These are phyloP conservation scores for Aldrovandia affinis DNA, from an alignment of 2,797 vertebrate species.

Conservation along the genomic window DNA sequence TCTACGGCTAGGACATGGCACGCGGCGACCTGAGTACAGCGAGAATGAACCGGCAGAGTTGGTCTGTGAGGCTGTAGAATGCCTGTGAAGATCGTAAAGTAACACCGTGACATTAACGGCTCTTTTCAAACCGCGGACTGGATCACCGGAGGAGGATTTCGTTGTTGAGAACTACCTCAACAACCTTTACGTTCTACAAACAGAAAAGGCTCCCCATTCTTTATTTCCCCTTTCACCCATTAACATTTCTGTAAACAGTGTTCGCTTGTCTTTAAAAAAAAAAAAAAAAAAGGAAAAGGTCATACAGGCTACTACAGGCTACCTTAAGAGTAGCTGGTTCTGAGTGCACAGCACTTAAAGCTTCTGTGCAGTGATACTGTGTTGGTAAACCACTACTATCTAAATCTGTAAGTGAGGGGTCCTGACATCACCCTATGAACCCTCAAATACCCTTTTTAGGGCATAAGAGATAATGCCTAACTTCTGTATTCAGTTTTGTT, in stretches of 20 bases:
- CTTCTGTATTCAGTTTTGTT: not conserved
- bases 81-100: slow-evolving; percentile 64
- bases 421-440: not conserved
- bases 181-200: not conserved
- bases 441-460: not conserved
- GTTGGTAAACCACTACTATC: not conserved
- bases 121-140: slow-evolving; percentile 62
- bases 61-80: slow-evolving; percentile 47
- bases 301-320: not conserved
- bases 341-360: not conserved
- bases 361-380: not conserved
- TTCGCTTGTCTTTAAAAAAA: not conserved
- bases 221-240: not conserved
- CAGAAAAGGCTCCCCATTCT: not conserved
- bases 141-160: slow-evolving; percentile 35
- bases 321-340: not conserved
- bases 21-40: not conserved
- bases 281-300: not conserved
- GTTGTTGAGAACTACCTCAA: not conserved
- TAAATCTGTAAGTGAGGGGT: not conserved
- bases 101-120: slow-evolving; percentile 55
- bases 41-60: slow-evolving; percentile 47
- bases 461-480: not conserved
- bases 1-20: not conserved
- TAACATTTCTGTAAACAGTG: not conserved